phyloP scores from a whole-genome alignment of 2,797 vertebrate species.

The Knipowitschia caucasica region DNA sequence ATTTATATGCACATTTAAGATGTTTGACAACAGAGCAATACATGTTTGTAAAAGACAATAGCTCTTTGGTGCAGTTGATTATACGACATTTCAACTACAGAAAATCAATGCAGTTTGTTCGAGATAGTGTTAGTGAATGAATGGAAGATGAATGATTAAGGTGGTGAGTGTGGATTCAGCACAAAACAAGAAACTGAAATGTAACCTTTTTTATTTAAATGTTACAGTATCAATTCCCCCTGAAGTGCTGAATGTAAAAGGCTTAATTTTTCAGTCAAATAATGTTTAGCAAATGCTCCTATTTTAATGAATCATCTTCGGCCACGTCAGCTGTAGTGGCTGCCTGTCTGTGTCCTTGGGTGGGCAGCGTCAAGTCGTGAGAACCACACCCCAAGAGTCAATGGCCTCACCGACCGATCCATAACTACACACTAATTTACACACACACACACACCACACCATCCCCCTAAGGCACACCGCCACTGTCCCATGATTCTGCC shows the following conservation, averaged over 20 bases:
- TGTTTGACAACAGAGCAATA: too few relatives aligned
- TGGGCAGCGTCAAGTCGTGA: conserved; percentile 57
- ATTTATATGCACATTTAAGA: too few relatives aligned
- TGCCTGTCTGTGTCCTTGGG: conserved; percentile 53
- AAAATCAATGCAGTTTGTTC: neutral
- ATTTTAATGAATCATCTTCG: neutral
- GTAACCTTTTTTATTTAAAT: too few relatives aligned
- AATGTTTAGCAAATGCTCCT: neutral
- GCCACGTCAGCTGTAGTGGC: conserved; percentile 20
- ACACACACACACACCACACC: conserved; percentile 29
- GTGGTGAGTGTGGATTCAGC: neutral
- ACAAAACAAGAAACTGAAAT: neutral
- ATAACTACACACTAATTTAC: conserved; percentile 45
- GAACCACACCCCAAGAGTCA: conserved; percentile 74
- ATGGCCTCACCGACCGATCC: conserved; percentile 50
- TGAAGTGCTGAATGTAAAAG: neutral
- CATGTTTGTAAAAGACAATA: too few relatives aligned
- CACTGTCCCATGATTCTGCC: conserved; percentile 50
- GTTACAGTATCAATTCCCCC: too few relatives aligned
- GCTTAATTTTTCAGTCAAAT: neutral
- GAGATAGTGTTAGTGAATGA: neutral
- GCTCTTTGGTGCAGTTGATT: neutral
- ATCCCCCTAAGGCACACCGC: conserved; percentile 61
- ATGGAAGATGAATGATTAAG: neutral
- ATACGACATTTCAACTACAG: neutral